Conservation (phyloP, 1,140 invertebrate genomes). For the Conus ventricosus region DNA sequence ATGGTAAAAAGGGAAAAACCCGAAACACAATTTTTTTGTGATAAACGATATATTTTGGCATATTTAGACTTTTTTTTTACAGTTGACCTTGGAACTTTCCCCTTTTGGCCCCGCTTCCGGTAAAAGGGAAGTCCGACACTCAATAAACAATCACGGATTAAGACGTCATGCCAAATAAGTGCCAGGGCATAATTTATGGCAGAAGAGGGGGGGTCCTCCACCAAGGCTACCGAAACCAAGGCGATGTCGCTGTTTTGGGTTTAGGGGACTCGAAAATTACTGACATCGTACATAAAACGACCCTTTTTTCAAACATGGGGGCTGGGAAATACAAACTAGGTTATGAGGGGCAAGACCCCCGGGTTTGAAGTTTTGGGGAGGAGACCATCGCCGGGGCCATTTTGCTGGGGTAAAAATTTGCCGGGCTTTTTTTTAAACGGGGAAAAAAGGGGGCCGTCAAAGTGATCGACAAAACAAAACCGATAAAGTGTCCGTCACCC, state of each 20-base stretch:
- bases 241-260: background rate
- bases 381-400: slow-evolving; percentile 90
- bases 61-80: too few relatives aligned
- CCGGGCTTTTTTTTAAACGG: slow-evolving; percentile 98
- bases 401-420: slow-evolving; percentile 99
- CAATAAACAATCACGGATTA: slow-evolving; percentile 32
- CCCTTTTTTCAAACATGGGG: slow-evolving; percentile 42
- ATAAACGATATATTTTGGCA: too few relatives aligned
- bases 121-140: background rate
- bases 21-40: too few relatives aligned
- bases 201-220: slow-evolving; percentile 29
- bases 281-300: background rate
- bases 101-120: too few relatives aligned
- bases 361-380: slow-evolving; percentile 96
- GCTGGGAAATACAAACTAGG: slow-evolving; percentile 60
- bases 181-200: slow-evolving; percentile 44
- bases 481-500: slow-evolving; percentile 96
- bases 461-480: slow-evolving; percentile 98
- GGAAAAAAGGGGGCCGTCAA: slow-evolving; percentile 94
- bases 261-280: slow-evolving; percentile 27
- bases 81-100: too few relatives aligned
- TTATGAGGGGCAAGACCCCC: slow-evolving; percentile 91
- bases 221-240: background rate
- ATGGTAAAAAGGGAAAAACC: too few relatives aligned
- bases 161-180: slow-evolving; percentile 40